A percentile compares a stretch with the other conserved stretches of the same genome.
phyloP scores from a whole-genome alignment of 2,113 vertebrate genomes.

The Tinamus guttatus region DNA sequence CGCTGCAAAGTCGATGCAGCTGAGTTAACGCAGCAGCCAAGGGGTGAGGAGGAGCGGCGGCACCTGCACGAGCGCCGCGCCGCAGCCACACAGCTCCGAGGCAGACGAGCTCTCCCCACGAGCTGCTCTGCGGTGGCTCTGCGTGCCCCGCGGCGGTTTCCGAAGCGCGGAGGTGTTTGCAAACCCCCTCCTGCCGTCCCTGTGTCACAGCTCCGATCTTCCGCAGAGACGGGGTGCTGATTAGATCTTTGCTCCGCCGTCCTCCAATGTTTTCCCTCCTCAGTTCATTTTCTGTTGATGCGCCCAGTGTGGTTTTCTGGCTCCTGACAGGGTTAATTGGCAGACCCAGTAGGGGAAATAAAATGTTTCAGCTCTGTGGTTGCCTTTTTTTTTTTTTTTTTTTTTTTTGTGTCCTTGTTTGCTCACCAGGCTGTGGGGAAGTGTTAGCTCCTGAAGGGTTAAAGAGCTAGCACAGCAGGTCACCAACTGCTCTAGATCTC shows the following conservation, averaged over 20 bases:
- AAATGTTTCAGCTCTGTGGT: slow-evolving; percentile 31
- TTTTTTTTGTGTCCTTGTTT: neutral
- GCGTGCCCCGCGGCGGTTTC: neutral
- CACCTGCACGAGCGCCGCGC: neutral
- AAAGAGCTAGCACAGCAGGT: slow-evolving; percentile 38
- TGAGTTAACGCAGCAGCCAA: neutral
- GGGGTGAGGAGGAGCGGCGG: neutral
- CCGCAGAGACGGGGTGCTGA: neutral
- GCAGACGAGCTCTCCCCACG: neutral
- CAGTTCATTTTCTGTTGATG: slow-evolving; percentile 45
- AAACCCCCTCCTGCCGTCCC: neutral
- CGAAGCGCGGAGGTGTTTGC: slow-evolving; percentile 5
- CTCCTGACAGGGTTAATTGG: slow-evolving; percentile 68
- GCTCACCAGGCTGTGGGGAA: slow-evolving; percentile 8
- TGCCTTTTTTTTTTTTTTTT: neutral
- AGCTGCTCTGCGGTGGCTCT: neutral
- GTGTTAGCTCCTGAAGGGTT: slow-evolving; percentile 30
- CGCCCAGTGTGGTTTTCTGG: neutral
- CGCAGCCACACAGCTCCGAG: neutral
- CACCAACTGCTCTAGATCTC: slow-evolving; percentile 27
- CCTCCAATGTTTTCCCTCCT: neutral
- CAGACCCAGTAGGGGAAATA: slow-evolving; percentile 42
- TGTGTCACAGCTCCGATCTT: slow-evolving; percentile 2
- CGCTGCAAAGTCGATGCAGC: neutral
- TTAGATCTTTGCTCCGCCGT: neutral